These are phyloP conservation scores for Andrena dorsata DNA, from an alignment of 2,888 invertebrate genomes.

Conservation along the genomic window DNA sequence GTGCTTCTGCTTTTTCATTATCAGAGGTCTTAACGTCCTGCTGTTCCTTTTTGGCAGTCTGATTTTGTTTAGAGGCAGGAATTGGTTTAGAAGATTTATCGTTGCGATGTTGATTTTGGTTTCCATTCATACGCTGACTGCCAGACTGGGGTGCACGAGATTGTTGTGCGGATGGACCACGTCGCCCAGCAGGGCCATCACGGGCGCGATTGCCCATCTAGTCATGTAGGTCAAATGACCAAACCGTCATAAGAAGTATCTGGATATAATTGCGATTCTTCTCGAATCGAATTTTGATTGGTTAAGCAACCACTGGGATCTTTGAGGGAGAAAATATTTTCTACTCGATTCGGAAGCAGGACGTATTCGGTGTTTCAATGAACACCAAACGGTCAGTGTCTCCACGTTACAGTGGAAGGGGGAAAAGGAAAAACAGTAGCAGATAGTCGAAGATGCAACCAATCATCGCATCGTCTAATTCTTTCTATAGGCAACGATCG, in stretches of 20 bases:
- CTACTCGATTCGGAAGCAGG: slow-evolving; percentile 71
- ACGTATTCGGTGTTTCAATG: slow-evolving; percentile 58
- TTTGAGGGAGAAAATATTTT: slow-evolving; percentile 69
- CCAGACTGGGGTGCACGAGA: slow-evolving; percentile 84
- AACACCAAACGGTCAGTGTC: slow-evolving; percentile 65
- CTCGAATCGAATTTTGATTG: slow-evolving; percentile 72
- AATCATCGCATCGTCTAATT: slow-evolving; percentile 54
- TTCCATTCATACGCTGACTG: slow-evolving; percentile 85
- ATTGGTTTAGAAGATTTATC: slow-evolving; percentile 85
- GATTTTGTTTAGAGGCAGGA: slow-evolving; percentile 85
- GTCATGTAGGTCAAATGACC: slow-evolving; percentile 83
- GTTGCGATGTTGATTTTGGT: slow-evolving; percentile 85
- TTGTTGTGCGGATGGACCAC: slow-evolving; percentile 84
- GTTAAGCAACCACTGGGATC: slow-evolving; percentile 69
- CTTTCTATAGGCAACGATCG: slow-evolving; percentile 62
- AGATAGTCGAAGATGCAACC: slow-evolving; percentile 64
- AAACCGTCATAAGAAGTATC: slow-evolving; percentile 81
- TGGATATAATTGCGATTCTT: slow-evolving; percentile 75
- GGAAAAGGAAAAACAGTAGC: slow-evolving; percentile 59
- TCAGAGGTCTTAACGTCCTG: slow-evolving; percentile 84
- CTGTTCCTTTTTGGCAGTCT: slow-evolving; percentile 84
- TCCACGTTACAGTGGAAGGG: slow-evolving; percentile 66
- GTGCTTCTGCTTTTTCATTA: slow-evolving; percentile 84
- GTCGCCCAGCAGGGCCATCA: slow-evolving; percentile 84
- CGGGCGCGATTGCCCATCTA: slow-evolving; percentile 85